phyloP scores from a whole-genome alignment of 2,888 invertebrate species.

The Drosophila maculinotata region DNA sequence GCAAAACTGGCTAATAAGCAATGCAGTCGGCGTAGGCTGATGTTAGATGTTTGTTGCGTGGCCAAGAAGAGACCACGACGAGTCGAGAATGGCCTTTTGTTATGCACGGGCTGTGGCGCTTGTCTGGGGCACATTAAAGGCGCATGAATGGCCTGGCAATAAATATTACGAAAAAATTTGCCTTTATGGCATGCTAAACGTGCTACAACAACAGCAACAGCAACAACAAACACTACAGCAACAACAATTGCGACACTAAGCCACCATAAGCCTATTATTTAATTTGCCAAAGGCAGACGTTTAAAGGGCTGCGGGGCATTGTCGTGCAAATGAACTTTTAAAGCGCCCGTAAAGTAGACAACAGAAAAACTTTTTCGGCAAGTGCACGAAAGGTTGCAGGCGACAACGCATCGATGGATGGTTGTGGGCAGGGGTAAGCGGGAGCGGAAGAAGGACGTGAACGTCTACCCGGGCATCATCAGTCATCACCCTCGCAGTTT shows the following conservation, averaged over 20 bases:
- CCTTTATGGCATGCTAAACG: constrained; percentile 79
- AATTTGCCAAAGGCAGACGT: constrained; percentile 61
- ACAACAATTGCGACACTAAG: constrained; percentile 74
- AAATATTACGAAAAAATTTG: constrained; percentile 75
- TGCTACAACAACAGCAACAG: constrained; percentile 36
- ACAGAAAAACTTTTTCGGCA: constrained; percentile 48
- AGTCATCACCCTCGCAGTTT: constrained; percentile 79
- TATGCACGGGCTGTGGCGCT: constrained; percentile 77
- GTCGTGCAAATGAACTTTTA: constrained; percentile 75
- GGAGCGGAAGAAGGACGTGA: constrained; percentile 27
- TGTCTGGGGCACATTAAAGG: constrained; percentile 81
- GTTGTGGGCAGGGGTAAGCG: background rate
- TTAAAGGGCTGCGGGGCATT: background rate
- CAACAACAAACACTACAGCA: constrained; percentile 26
- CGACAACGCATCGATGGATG: constrained; percentile 8
- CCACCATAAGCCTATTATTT: constrained; percentile 79
- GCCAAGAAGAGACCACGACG: constrained; percentile 34
- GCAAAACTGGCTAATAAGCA: constrained; percentile 40
- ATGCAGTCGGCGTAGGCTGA: constrained; percentile 74
- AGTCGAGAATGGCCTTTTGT: constrained; percentile 60
- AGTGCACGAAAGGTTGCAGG: constrained; percentile 58
- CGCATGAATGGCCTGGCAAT: constrained; percentile 79
- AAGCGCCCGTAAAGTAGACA: constrained; percentile 69
- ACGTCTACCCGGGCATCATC: constrained; percentile 69
- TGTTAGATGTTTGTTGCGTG: constrained; percentile 65